Conservation (phyloP, 2,888 invertebrate species). For the Mayetiola destructor region DNA sequence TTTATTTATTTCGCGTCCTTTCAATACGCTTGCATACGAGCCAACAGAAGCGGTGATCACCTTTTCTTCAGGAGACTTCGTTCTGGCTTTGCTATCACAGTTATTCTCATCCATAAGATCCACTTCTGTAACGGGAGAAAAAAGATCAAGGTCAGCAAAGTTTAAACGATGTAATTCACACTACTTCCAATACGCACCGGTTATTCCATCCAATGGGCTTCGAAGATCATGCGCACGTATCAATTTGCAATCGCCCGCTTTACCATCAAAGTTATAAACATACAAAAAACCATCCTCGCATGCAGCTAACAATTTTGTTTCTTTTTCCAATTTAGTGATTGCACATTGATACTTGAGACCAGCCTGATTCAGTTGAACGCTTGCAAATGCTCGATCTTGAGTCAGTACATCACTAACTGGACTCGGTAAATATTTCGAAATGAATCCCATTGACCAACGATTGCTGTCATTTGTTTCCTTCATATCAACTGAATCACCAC, state of each 20-base stretch:
- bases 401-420: constrained; percentile 33
- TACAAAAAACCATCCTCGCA: constrained; percentile 35
- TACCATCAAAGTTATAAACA: constrained; percentile 31
- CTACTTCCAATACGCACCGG: too few relatives aligned
- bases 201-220: constrained; percentile 30
- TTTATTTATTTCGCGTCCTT: constrained; percentile 64
- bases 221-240: constrained; percentile 32
- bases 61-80: not conserved
- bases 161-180: too few relatives aligned
- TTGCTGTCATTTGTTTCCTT: not conserved
- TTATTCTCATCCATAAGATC: not conserved
- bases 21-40: constrained; percentile 81
- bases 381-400: constrained; percentile 35
- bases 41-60: constrained; percentile 13
- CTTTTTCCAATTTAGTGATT: constrained; percentile 30
- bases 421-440: constrained; percentile 32
- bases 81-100: not conserved
- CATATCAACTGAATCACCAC: constrained; percentile 3
- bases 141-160: too few relatives aligned
- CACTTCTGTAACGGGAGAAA: too few relatives aligned
- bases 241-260: constrained; percentile 31
- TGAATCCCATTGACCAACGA: constrained; percentile 27
- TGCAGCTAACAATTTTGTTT: constrained; percentile 30
- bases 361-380: constrained; percentile 29
- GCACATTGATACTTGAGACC: constrained; percentile 32